phyloP scores from a whole-genome alignment of 2,888 invertebrate genomes.

The Fissipunctia ypsillon region DNA sequence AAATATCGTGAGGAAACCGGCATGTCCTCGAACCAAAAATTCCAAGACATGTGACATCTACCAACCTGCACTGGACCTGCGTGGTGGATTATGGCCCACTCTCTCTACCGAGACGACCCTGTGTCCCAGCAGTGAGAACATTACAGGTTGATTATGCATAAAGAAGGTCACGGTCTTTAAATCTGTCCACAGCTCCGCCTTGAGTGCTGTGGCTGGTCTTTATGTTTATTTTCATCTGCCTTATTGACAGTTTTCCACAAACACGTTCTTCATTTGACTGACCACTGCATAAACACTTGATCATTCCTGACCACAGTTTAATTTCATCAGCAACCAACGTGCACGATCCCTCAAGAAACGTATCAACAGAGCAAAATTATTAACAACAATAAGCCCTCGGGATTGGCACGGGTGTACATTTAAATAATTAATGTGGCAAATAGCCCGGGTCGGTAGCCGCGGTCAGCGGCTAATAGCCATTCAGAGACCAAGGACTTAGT shows the following conservation, averaged over 20 bases:
- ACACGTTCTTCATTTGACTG: too few species aligned
- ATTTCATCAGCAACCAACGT: not conserved
- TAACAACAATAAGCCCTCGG: slow-evolving; percentile 74
- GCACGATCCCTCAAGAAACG: slow-evolving; percentile 59
- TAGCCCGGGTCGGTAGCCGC: slow-evolving; percentile 71
- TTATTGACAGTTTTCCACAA: not conserved
- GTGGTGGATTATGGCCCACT: too few species aligned
- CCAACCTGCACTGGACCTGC: too few species aligned
- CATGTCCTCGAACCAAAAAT: too few species aligned
- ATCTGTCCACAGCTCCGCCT: not conserved
- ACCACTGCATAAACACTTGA: not conserved
- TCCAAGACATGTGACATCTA: too few species aligned
- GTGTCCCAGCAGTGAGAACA: too few species aligned
- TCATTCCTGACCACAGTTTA: not conserved
- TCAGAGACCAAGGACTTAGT: slow-evolving; percentile 85
- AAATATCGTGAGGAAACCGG: too few species aligned
- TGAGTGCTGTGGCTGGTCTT: not conserved
- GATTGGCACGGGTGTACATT: slow-evolving; percentile 79
- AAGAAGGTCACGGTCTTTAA: not conserved
- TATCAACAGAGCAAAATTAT: slow-evolving; percentile 71
- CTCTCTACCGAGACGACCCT: too few species aligned
- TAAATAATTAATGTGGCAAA: slow-evolving; percentile 84
- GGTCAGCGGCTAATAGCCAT: slow-evolving; percentile 87
- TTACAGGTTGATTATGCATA: too few species aligned
- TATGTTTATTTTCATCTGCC: not conserved